Conservation (phyloP, 1,140 invertebrate genomes). For the Hyles vespertilio region DNA sequence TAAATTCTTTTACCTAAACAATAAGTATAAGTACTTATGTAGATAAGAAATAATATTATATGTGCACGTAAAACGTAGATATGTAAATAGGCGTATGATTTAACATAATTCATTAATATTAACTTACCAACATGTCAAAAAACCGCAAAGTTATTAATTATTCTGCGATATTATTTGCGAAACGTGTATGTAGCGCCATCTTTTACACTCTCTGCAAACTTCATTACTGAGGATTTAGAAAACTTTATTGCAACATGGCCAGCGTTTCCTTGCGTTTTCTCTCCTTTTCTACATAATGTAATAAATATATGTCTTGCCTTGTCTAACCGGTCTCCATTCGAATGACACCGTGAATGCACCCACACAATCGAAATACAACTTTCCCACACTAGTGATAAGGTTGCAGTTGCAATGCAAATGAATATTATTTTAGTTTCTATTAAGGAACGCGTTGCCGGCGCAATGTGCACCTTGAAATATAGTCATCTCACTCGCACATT, state of each 20-base stretch:
- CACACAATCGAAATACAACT: conserved; percentile 50
- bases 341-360: conserved; percentile 33
- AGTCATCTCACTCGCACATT: conserved; percentile 54
- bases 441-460: conserved; percentile 40
- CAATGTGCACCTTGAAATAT: conserved; percentile 61
- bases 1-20: too few relatives aligned
- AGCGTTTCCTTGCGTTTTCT: conserved; percentile 37
- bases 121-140: too few relatives aligned
- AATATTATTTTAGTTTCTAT: conserved; percentile 29
- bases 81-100: too few relatives aligned
- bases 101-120: too few relatives aligned
- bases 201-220: conserved; percentile 39
- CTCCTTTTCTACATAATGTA: conserved; percentile 42
- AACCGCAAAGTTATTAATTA: neutral
- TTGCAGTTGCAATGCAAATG: conserved; percentile 62
- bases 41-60: too few relatives aligned
- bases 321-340: conserved; percentile 29
- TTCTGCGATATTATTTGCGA: conserved; percentile 7
- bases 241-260: conserved; percentile 46
- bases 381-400: conserved; percentile 47
- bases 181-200: conserved; percentile 53
- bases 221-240: conserved; percentile 32
- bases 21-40: too few relatives aligned
- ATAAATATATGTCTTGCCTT: conserved; percentile 42
- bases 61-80: too few relatives aligned